These are phyloP conservation scores for Cephalotes varians DNA, from an alignment of 2,888 invertebrate species.

Conservation along the genomic window DNA sequence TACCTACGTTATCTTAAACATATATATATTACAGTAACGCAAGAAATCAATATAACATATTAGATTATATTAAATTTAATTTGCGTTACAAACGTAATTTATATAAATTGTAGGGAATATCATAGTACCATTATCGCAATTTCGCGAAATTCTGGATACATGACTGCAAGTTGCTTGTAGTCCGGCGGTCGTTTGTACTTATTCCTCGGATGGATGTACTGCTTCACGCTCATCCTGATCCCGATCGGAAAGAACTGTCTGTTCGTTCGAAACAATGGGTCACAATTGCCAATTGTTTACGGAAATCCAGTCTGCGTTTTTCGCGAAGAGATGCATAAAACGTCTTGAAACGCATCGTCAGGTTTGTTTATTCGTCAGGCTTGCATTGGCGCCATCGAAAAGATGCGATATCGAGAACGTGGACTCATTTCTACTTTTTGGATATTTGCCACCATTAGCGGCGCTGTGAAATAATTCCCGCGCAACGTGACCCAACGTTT, in stretches of 20 bases:
- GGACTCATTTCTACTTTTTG: background rate
- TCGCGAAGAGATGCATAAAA: background rate
- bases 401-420: background rate
- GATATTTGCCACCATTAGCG: background rate
- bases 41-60: background rate
- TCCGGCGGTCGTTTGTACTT: conserved; percentile 94
- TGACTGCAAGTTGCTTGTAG: conserved; percentile 92
- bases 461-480: no score
- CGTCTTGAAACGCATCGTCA: background rate
- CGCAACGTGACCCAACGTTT: background rate
- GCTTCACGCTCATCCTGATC: conserved; percentile 86
- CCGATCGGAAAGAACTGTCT: background rate
- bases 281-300: background rate
- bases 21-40: background rate
- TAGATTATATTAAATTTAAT: background rate
- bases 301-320: background rate
- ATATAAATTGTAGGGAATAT: background rate
- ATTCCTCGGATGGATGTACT: conserved; percentile 97
- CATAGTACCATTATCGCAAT: conserved; percentile 88
- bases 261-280: background rate
- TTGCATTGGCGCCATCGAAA: background rate
- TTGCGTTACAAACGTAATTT: background rate
- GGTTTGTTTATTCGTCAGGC: background rate
- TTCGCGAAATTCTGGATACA: conserved; percentile 92
- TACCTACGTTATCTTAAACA: background rate